These are phyloP conservation scores for Dermochelys coriacea DNA, from an alignment of 2,797 vertebrate species.

Conservation along the genomic window DNA sequence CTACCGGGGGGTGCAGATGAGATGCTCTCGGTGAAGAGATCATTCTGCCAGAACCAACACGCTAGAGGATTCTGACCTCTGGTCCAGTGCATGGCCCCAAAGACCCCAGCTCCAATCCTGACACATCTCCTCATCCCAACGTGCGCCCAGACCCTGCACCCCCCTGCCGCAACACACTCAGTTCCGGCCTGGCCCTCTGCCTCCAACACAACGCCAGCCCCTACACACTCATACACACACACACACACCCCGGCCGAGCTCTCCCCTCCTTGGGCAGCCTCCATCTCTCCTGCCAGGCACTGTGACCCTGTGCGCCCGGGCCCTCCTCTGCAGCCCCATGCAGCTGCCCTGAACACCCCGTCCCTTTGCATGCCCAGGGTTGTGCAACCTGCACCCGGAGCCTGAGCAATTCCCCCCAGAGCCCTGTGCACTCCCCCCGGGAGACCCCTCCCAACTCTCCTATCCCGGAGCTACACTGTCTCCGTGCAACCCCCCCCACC, in stretches of 20 bases:
- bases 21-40: background rate
- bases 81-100: background rate
- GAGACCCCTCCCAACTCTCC: background rate
- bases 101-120: slow-evolving; percentile 34
- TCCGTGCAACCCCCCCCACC: background rate
- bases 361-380: background rate
- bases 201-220: background rate
- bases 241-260: background rate
- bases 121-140: slow-evolving; percentile 46
- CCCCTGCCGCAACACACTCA: background rate
- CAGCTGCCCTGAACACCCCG: slow-evolving; percentile 1
- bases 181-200: background rate
- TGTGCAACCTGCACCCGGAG: no score
- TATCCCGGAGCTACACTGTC: no score
- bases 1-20: background rate
- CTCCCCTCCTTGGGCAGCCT: background rate
- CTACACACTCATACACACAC: no score
- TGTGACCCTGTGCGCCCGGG: no score
- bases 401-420: background rate
- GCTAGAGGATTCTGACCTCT: background rate
- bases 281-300: background rate
- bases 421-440: background rate
- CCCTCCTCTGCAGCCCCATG: background rate
- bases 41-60: background rate
- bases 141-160: slow-evolving; percentile 2